Percentiles rank a stretch among this genome's conserved stretches.
These are phyloP conservation scores for Caenorhabditis inopinata DNA, from an alignment of 1,140 invertebrate species.

Conservation along the genomic window DNA sequence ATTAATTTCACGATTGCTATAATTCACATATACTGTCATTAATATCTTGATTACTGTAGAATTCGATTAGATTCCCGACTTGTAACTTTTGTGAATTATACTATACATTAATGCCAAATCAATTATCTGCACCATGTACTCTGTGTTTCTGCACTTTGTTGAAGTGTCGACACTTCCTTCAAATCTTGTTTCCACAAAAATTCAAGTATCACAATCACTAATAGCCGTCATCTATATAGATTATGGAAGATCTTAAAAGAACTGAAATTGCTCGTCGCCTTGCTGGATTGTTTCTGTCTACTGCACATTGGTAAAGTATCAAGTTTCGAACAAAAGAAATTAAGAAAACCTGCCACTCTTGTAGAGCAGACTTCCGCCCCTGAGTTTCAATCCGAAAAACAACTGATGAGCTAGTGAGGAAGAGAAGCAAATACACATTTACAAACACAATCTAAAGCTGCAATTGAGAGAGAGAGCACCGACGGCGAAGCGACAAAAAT, in stretches of 20 bases:
- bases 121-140: too few species aligned
- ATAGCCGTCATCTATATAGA: too few species aligned
- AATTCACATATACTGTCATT: too few species aligned
- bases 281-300: background rate
- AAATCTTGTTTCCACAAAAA: too few species aligned
- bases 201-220: too few species aligned
- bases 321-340: background rate
- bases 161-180: too few species aligned
- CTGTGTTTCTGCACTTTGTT: too few species aligned
- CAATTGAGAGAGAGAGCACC: background rate
- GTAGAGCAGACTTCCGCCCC: slow-evolving; percentile 12
- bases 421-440: background rate
- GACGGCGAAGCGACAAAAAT: slow-evolving; percentile 1
- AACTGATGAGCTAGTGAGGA: background rate
- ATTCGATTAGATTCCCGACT: too few species aligned
- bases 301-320: slow-evolving; percentile 26
- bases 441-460: background rate
- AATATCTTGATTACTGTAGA: too few species aligned
- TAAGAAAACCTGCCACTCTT: slow-evolving; percentile 15
- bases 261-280: background rate
- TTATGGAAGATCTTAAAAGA: background rate
- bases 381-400: background rate
- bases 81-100: too few species aligned
- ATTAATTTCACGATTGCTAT: too few species aligned
- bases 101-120: too few species aligned